Percentiles rank a stretch among this genome's conserved stretches.
Conservation (phyloP, 2,113 vertebrate genomes). For the Sarotherodon lohbergeri region DNA sequence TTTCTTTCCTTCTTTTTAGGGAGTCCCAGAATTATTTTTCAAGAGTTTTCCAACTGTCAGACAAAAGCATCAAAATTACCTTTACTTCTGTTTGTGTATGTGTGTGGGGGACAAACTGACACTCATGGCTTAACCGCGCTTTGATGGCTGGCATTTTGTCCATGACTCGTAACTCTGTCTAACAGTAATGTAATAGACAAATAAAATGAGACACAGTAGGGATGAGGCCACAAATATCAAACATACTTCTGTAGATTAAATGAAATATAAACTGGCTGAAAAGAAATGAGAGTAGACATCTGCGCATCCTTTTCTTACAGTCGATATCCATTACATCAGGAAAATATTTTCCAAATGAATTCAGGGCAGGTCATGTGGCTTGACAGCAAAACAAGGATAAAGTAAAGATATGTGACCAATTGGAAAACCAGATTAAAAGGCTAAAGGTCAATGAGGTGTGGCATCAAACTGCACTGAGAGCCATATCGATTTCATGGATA, state of each 20-base stretch:
- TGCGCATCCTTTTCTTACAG: not conserved
- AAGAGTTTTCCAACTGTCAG: not conserved
- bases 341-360: conserved; percentile 35
- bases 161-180: not conserved
- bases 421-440: conserved; percentile 60
- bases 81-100: not conserved
- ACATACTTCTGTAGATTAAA: not conserved
- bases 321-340: not conserved
- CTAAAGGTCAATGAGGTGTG: conserved; percentile 60
- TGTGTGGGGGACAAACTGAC: not conserved
- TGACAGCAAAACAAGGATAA: conserved; percentile 7
- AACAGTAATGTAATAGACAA: not conserved
- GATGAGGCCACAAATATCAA: not conserved
- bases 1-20: not conserved
- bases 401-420: conserved; percentile 54
- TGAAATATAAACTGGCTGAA: not conserved
- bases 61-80: not conserved
- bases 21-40: not conserved
- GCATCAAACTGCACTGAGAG: conserved; percentile 53
- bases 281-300: not conserved
- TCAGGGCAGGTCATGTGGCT: not conserved
- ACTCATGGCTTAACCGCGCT: not conserved
- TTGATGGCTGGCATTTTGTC: not conserved
- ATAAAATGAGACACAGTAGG: not conserved
- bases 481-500: conserved; percentile 55